Evolutionary conservation across 2,888 invertebrate genomes (phyloP).

Genomic region (Erebia palarica): DNA sequence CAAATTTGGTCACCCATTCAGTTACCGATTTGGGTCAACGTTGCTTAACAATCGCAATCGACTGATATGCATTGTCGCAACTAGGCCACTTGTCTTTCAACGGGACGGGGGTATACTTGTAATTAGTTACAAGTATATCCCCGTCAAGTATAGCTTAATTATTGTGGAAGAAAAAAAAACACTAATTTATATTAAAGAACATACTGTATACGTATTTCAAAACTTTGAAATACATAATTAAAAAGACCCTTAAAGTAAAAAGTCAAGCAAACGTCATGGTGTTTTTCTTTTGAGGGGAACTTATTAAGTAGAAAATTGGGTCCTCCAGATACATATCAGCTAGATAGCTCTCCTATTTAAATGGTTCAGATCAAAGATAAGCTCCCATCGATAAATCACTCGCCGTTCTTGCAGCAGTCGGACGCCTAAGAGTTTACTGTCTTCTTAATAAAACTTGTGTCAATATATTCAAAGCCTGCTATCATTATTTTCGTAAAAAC

Average conservation of each 20-base stretch:
- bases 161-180: too few species aligned
- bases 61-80: too few species aligned
- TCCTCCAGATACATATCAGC: slow-evolving; percentile 38
- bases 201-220: too few species aligned
- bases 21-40: too few species aligned
- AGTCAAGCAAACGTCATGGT: background rate
- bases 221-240: too few species aligned
- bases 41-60: too few species aligned
- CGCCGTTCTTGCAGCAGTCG: slow-evolving; percentile 30
- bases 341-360: slow-evolving; percentile 70
- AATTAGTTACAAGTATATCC: too few species aligned
- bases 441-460: slow-evolving; percentile 12
- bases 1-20: too few species aligned
- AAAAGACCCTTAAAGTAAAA: background rate
- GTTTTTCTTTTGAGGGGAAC: slow-evolving; percentile 13
- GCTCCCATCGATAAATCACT: slow-evolving; percentile 50
- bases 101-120: too few species aligned
- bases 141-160: too few species aligned
- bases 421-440: slow-evolving; percentile 13
- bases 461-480: background rate
- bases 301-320: slow-evolving; percentile 29
- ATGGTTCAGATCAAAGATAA: slow-evolving; percentile 55
- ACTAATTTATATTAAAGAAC: too few species aligned
- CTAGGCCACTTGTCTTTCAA: too few species aligned
- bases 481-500: background rate